Evolutionary conservation across 1,140 invertebrate genomes (phyloP), one percentile per base, ranked within the genome.

Genomic region (Agrypnia vestita): DNA sequence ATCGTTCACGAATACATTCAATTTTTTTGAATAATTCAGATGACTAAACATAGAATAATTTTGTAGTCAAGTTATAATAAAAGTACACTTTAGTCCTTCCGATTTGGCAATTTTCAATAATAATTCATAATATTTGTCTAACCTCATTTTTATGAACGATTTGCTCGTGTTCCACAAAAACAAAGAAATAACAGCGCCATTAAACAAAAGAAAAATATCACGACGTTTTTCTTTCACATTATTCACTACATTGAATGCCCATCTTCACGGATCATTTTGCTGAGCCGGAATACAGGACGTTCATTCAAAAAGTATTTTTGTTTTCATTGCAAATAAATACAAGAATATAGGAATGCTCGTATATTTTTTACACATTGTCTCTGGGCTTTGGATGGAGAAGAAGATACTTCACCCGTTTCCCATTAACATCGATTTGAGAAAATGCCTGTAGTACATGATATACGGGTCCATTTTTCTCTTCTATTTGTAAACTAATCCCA

Each of bases 221-320:
- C n/a, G 35, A 35, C 61, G 13, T 35, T 64, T 64, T 64, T 64
- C 13, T 64, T 64, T 35, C 25, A 43, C 61, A 44, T 64, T 64
- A 64, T 64, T 64, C 61, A 64, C 21, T 64, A 64, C 61, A 64
- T 64, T 64, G 61, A 64, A 64, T 64, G n/a, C 61, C 61, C 61
- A 64, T 64, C 61, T 35, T n/a, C 12, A 59, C 55, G 21, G 15
- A 19, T 21, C 55, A 21, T 19, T 59, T 59, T 21, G 21, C 55
- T 59, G 55, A 21, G 55, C 55, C 55, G 55, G 35, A 64, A 64
- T 35, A 35, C 61, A n/a, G 3, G 35, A 64, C 19, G 25, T 25
- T 64, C 35, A 25, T 25, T 43, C 19, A 35, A 64, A 64, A 64
- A 35, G 61, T 25, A 12, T 25, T 13, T 64, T 64, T 64, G 35